Evolutionary conservation across 2,888 invertebrate species (phyloP).

Genomic region (Sarcophaga rosellei): DNA sequence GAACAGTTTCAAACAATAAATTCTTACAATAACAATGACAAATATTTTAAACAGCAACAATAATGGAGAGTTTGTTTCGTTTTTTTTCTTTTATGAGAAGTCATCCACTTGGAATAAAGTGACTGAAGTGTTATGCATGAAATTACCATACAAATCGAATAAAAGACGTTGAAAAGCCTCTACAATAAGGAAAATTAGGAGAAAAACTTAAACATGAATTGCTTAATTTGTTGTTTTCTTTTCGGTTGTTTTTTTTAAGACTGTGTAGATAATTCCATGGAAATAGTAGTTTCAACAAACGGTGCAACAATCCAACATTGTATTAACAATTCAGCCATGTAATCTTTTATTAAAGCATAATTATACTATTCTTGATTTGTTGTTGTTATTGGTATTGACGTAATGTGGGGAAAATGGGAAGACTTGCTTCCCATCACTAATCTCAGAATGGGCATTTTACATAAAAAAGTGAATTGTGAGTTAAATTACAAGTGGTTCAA

Average conservation of each 20-base stretch:
- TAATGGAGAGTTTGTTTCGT: neutral
- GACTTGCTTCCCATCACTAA: neutral
- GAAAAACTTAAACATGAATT: constrained; percentile 61
- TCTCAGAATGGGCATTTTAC: no score
- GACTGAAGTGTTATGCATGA: constrained; percentile 13
- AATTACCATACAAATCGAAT: constrained; percentile 58
- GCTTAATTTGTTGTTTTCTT: constrained; percentile 40
- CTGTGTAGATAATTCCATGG: neutral
- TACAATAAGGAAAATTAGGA: constrained; percentile 54
- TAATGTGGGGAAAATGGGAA: constrained; percentile 25
- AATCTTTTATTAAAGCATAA: constrained; percentile 35
- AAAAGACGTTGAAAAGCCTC: constrained; percentile 49
- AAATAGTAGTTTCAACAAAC: neutral
- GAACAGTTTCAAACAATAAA: constrained; percentile 28
- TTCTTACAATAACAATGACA: constrained; percentile 30
- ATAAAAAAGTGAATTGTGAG: no score
- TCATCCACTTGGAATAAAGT: constrained; percentile 33
- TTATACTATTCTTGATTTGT: neutral
- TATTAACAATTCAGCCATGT: constrained; percentile 42
- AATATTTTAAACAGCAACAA: constrained; percentile 55
- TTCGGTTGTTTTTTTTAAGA: neutral
- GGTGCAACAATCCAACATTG: constrained; percentile 5
- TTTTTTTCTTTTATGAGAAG: neutral
- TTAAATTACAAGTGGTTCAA: no score
- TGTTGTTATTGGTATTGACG: no score